Evolutionary conservation across 2,888 invertebrate species (phyloP), one percentile per base, ranked within the genome.

Genomic region (Athetis lepigone): DNA sequence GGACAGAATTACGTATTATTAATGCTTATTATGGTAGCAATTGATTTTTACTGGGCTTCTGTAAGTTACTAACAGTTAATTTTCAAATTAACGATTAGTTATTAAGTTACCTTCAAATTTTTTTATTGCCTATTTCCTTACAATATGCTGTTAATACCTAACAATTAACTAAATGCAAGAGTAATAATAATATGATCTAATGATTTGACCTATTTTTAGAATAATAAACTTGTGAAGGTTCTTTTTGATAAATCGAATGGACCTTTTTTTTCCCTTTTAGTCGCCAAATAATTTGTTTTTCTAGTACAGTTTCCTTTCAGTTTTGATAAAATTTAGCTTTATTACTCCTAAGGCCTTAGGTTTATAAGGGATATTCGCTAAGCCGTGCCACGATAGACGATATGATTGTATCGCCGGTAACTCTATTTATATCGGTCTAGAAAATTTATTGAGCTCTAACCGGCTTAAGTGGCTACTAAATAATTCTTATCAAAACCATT

Each of bases 401-500:
- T 72, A 75, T 46, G 75, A 72, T 72, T 58, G 64, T 72, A 72
- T 72, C 75, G 63, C 57, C 54, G n/a, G 56, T 75, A 72, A 75
- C 58, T 71, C 75, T 72, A 72, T 72, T 65, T 58, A 74, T 57
- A 57, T 60, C 45, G 58, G 51, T 61, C 60, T 64, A 52, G 69
- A 58, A 77, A 73, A 73, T 73, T 77, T 78, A 70, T 57, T 57
- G 69, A 52, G 51, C 43, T 59, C 63, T 57, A 61, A 52, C 67
- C 52, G 23, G 58, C 50, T 58, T 69, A 72, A 72, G 64, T 75
- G 71, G 71, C 70, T 59, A 72, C 47, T 75, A 75, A 75, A 72
- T 72, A 63, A 72, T 70, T 75, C 71, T 72, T 72, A 72, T 72
- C 75, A 72, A 49, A 72, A 70, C 70, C 70, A 72, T 75, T 72